Evolutionary conservation across 2,113 vertebrate species (phyloP).

Genomic region (Narcine bancroftii): DNA sequence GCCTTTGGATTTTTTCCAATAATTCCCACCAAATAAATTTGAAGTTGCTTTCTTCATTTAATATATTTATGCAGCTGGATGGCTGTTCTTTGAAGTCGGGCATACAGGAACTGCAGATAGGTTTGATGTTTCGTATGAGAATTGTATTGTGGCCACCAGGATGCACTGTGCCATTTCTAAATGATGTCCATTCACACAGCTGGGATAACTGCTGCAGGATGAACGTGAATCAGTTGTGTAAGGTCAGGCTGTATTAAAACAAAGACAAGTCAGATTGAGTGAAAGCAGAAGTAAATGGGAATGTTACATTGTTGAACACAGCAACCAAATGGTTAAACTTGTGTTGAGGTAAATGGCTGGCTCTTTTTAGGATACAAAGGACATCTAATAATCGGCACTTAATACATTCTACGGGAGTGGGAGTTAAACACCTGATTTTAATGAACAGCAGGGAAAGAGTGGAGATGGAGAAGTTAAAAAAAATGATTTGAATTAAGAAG

Average conservation of each 20-base stretch:
- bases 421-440: not conserved
- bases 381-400: no score
- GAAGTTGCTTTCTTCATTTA: not conserved
- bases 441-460: not conserved
- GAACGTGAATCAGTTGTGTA: not conserved
- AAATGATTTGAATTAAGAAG: no score
- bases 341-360: not conserved
- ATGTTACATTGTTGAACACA: not conserved
- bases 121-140: not conserved
- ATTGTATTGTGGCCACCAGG: not conserved
- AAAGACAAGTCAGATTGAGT: not conserved
- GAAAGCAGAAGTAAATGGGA: not conserved
- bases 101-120: not conserved
- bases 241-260: not conserved
- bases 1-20: not conserved
- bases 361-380: not conserved
- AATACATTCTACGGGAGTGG: not conserved
- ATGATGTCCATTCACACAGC: not conserved
- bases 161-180: not conserved
- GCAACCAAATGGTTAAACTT: not conserved
- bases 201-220: not conserved
- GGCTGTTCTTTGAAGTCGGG: not conserved
- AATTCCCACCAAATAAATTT: not conserved
- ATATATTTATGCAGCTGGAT: not conserved
- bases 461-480: no score